Percentiles rank a stretch among this genome's conserved stretches.
Conservation (phyloP, 2,888 invertebrate species). For the Microchrysa polita region DNA sequence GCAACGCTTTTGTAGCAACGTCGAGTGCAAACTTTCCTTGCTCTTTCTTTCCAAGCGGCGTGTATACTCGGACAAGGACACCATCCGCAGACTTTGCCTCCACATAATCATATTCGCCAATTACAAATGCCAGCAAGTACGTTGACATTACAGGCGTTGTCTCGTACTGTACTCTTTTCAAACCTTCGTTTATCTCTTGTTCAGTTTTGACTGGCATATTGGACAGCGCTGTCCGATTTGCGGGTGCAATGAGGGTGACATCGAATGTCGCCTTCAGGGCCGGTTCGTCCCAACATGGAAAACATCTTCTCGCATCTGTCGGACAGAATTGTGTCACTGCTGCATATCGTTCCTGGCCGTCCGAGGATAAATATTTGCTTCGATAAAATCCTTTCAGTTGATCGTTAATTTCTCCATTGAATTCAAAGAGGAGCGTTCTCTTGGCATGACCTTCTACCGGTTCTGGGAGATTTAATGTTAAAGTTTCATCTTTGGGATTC, state of each 20-base stretch:
- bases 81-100: slow-evolving; percentile 86
- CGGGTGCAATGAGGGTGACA: slow-evolving; percentile 83
- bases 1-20: slow-evolving; percentile 89
- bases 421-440: slow-evolving; percentile 15
- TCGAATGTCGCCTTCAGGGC: slow-evolving; percentile 95
- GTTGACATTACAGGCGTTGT: slow-evolving; percentile 95
- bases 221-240: slow-evolving; percentile 85
- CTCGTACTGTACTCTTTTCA: slow-evolving; percentile 74
- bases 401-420: slow-evolving; percentile 72
- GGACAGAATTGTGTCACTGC: slow-evolving; percentile 94
- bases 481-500: slow-evolving; percentile 18
- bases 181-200: slow-evolving; percentile 62
- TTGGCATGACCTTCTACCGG: slow-evolving; percentile 64
- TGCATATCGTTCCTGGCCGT: slow-evolving; percentile 81
- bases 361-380: slow-evolving; percentile 80
- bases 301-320: slow-evolving; percentile 90
- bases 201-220: slow-evolving; percentile 83
- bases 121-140: slow-evolving; percentile 91
- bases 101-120: slow-evolving; percentile 95
- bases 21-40: slow-evolving; percentile 93
- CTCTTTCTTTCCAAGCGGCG: slow-evolving; percentile 89
- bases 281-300: slow-evolving; percentile 99
- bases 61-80: slow-evolving; percentile 82
- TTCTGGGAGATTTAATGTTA: slow-evolving; percentile 17
- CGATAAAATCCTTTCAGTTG: slow-evolving; percentile 96